Base-by-base conservation (phyloP, 2,797 vertebrate genomes). In the Hybognathus amarus region DNA sequence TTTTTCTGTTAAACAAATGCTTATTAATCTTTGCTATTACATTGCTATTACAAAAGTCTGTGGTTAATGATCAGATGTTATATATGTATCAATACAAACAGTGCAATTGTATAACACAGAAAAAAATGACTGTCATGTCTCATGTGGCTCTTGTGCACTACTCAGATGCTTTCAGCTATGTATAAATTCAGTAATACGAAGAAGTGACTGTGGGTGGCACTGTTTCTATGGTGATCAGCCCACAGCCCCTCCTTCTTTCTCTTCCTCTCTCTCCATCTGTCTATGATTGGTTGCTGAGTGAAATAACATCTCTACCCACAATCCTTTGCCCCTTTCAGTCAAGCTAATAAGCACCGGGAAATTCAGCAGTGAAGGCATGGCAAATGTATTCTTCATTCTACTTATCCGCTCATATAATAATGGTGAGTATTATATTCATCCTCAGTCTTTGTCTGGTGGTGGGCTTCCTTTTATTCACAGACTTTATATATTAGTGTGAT, bases 141-240 rank as follows among this genome's bases (percentile, higher is more conserved):
- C 24, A 18, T 47, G 54, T 83, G 56, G 20, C 42, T 64, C 20
- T 61, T 22, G 22, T 42, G 47, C 47, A 82, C 69, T 15, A 40
- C 22, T 38, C 1, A 4, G 27, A 36, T 82, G 18, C 18, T 56
- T 70, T 45, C 67, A 52, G 27, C 47, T 9, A 59, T 63, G 54
- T 33, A 82, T 66, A 30, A 54, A 67, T 79, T 66, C 74, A 71
- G 47, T 66, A n/a, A 74, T 84, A 77, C 77, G 52, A 70, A 42
- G 63, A n/a, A 73, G 73, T 70, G 47, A 73, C 84, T 54, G 73
- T 67, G 83, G 85, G 85, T 80, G 86, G 80, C 88, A 81, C 85
- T 76, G 89, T 89, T 87, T 87, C 89, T 69, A 89, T 85, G 84
- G 87, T 75, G 77, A 91, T 84, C 77, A 63, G 50, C 75, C 68